These are phyloP conservation scores for Pterocles orientalis DNA, from an alignment of 2,113 vertebrate species.

Conservation along the genomic window DNA sequence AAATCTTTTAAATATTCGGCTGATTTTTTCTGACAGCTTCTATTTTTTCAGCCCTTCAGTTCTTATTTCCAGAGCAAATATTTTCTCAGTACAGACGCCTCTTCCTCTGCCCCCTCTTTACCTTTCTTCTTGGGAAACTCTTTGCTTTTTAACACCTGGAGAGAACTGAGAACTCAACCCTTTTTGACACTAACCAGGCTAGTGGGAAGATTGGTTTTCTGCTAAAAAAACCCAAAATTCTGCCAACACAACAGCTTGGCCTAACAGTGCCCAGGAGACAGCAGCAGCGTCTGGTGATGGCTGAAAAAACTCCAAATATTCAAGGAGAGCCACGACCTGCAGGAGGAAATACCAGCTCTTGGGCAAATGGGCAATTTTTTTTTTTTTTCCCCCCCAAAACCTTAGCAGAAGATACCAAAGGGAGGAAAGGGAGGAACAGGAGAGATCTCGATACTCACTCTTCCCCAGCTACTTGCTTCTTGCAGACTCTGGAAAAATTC, in stretches of 20 bases:
- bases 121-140: neutral
- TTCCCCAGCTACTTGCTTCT: neutral
- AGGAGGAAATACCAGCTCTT: neutral
- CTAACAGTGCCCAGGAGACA: neutral
- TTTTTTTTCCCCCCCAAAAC: accelerated
- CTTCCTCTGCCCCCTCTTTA: neutral
- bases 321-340: neutral
- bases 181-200: neutral
- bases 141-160: neutral
- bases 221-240: neutral
- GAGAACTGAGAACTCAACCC: neutral
- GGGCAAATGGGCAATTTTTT: neutral
- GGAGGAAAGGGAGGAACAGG: neutral
- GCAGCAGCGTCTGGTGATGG: neutral
- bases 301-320: neutral
- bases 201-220: neutral
- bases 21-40: neutral
- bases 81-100: neutral
- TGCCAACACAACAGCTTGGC: neutral
- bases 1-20: neutral
- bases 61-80: neutral
- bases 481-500: neutral
- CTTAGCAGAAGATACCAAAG: neutral
- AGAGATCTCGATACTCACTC: neutral
- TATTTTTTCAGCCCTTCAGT: neutral